phyloP scores from a whole-genome alignment of 2,113 vertebrate species.

The Rhinolophus sinicus region DNA sequence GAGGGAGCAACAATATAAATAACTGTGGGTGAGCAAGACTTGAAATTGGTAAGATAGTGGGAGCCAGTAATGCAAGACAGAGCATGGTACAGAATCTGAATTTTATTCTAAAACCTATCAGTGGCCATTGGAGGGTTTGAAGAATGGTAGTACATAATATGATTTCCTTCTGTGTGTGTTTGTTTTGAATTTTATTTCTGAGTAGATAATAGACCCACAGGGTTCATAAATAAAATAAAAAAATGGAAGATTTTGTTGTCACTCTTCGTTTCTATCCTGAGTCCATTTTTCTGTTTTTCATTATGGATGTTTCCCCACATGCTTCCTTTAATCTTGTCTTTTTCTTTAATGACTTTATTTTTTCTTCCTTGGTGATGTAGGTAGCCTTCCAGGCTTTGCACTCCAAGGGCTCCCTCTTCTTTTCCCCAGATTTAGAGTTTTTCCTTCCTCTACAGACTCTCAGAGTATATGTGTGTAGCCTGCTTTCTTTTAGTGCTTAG shows the following conservation, averaged over 20 bases:
- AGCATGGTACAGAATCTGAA: not conserved
- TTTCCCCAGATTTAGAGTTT: not conserved
- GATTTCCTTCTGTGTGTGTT: not conserved
- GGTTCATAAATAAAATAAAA: not conserved
- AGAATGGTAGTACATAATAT: not conserved
- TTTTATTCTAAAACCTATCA: not conserved
- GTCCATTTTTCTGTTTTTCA: not conserved
- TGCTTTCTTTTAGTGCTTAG: not conserved
- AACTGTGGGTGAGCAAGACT: not conserved
- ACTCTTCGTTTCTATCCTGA: not conserved
- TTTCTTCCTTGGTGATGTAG: not conserved
- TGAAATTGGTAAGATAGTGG: not conserved
- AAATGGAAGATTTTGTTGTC: not conserved
- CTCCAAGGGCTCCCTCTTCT: not conserved
- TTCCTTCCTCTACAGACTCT: not conserved
- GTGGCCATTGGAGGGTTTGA: not conserved
- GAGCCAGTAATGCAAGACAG: not conserved
- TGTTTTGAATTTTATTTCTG: not conserved
- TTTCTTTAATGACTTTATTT: not conserved
- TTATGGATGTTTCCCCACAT: not conserved
- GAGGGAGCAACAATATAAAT: not conserved
- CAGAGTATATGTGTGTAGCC: not conserved
- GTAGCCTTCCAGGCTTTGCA: not conserved
- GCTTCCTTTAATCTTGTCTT: not conserved
- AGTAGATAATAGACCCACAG: not conserved